Conservation (phyloP, 2,113 vertebrate species). For the Toxotes jaculatrix region DNA sequence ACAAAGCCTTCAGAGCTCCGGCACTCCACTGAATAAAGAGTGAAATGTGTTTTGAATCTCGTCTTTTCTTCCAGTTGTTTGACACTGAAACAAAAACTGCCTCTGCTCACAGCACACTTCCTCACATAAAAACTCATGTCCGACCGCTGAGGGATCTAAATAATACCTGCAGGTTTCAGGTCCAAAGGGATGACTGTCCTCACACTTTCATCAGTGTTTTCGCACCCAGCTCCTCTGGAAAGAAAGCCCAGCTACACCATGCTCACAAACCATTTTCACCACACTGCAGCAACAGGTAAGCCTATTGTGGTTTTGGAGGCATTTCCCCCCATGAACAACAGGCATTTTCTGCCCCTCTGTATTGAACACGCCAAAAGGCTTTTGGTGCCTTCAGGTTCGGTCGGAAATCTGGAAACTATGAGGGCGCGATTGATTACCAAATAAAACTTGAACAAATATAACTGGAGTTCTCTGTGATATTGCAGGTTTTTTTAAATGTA, state of each 20-base stretch:
- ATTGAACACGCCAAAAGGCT: constrained; percentile 61
- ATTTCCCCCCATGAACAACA: constrained; percentile 5
- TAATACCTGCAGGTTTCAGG: constrained; percentile 8
- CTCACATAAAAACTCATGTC: neutral
- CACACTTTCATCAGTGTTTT: neutral
- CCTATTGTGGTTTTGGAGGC: neutral
- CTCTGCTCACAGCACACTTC: too few relatives aligned
- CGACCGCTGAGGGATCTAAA: neutral
- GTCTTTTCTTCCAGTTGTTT: too few relatives aligned
- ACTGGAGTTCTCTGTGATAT: neutral
- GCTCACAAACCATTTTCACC: neutral
- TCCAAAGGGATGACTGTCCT: neutral
- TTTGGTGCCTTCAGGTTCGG: constrained; percentile 59
- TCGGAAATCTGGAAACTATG: constrained; percentile 44
- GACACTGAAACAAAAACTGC: neutral
- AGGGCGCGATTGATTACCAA: neutral
- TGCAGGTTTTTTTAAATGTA: neutral
- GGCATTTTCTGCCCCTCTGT: constrained; percentile 28
- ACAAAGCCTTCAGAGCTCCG: neutral
- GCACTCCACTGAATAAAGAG: neutral
- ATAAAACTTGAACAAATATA: neutral
- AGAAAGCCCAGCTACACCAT: neutral
- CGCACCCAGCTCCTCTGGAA: neutral
- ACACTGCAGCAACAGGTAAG: constrained; percentile 13
- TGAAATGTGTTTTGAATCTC: too few relatives aligned